Percentiles rank a stretch among this genome's conserved stretches.
Evolutionary conservation across 1,140 invertebrate species (phyloP).

Genomic region (Coptotermes formosanus): DNA sequence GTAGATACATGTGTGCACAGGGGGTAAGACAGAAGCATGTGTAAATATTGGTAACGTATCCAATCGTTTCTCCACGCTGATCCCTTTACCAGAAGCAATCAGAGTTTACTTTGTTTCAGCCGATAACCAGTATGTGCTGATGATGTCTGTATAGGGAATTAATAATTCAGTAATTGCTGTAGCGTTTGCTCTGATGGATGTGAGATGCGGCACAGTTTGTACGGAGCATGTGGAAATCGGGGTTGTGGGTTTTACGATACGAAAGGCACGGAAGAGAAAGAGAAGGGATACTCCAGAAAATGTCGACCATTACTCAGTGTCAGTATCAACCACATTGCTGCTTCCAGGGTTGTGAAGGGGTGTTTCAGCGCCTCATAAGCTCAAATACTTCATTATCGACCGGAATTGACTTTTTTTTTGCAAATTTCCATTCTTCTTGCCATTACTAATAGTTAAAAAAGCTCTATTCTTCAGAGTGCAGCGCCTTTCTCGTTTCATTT

Average conservation of each 20-base stretch:
- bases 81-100: not conserved
- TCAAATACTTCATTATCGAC: not conserved
- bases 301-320: not conserved
- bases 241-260: no score
- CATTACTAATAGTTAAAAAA: no score
- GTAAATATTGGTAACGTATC: not conserved
- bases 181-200: not conserved
- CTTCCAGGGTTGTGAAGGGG: not conserved
- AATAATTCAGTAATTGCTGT: slow-evolving; percentile 28
- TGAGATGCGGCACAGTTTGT: not conserved
- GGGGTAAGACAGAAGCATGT: not conserved
- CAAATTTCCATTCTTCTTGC: no score
- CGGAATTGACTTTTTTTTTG: no score
- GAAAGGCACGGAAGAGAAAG: not conserved
- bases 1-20: not conserved
- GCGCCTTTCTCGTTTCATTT: no score
- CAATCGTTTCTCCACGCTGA: not conserved
- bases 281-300: not conserved
- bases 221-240: not conserved
- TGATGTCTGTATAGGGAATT: slow-evolving; percentile 21
- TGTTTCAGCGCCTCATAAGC: not conserved
- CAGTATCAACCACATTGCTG: not conserved
- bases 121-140: not conserved
- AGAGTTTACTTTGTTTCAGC: slow-evolving; percentile 7
- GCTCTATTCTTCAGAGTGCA: no score